Base-by-base conservation (phyloP, 2,888 invertebrate genomes). In the Cryptocephalus moraei region DNA sequence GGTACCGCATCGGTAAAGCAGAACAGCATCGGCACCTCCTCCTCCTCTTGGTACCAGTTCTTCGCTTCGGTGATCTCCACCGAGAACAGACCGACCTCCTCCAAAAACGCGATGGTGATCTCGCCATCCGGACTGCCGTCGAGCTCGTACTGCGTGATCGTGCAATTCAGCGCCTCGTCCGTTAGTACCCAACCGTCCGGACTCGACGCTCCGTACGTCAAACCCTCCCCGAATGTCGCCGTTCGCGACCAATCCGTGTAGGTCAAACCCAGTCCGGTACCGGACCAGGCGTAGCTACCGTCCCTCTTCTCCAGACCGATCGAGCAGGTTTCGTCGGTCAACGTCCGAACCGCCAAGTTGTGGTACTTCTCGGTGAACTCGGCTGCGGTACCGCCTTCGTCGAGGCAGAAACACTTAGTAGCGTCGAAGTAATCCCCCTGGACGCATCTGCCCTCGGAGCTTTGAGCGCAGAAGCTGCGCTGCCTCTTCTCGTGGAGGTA, bases 1-100 rank as follows among this genome's bases (percentile, higher is more conserved):
- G 43, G 48, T 22, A 47, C 51, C 8, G 56, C 55, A 46, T 63
- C 56, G 11, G 59, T 60, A 40, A 63, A 63, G 45, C 63, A 63
- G 39, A 53, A 56, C 9, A 61, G 41, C 14, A 56, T 32, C 10
- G 60, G 59, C 10, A 46, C 38, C 1, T 32, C 32, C 4, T 10
- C 34, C 33, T 33, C 9, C 34, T 46, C 34, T 4, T 32, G 44
- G 34, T 51, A 33, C 54, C 51, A 56, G 14, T 33, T 43, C 9
- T 14, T 22, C 4, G 48, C 32, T 42, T 52, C 48, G 8, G 42
- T 46, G n/a, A 54, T 6, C 2, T 45, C 34, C 9, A 55, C 22
- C 8, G 40, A 36, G 42, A 54, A 50, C 9, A 12, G 4, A 12
- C 32, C 32, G 9, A 34, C 14, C n/a, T 33, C 36, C 1, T 44